phyloP scores from a whole-genome alignment of 2,797 vertebrate genomes.

The Chelon labrosus region DNA sequence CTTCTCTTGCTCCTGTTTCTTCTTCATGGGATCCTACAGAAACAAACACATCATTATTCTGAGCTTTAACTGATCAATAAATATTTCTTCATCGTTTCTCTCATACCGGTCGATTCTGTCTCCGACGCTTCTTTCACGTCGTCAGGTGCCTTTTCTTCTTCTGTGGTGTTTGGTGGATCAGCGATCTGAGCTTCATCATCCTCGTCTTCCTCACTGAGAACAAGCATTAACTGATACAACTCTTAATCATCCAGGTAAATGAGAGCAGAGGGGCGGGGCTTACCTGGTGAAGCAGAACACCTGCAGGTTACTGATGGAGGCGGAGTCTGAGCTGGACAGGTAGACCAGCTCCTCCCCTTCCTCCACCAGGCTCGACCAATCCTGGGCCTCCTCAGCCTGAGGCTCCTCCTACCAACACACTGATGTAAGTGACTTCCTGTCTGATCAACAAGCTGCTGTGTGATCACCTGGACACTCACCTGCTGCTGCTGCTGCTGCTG shows the following conservation, averaged over 20 bases:
- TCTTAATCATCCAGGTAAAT: not conserved
- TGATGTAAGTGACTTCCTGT: not conserved
- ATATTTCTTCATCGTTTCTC: not conserved
- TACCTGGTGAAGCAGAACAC: slow-evolving; percentile 91
- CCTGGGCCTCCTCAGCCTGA: slow-evolving; percentile 66
- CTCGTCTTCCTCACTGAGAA: slow-evolving; percentile 84
- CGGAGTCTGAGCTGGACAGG: slow-evolving; percentile 80
- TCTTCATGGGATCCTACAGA: slow-evolving; percentile 36
- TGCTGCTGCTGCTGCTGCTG: slow-evolving; percentile 87
- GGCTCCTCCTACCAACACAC: slow-evolving; percentile 53
- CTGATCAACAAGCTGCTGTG: not conserved
- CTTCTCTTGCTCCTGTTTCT: not conserved
- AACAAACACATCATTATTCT: not conserved
- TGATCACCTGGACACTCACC: slow-evolving; percentile 70
- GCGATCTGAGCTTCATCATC: slow-evolving; percentile 78
- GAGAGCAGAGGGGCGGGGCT: not conserved
- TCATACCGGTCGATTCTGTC: slow-evolving; percentile 49
- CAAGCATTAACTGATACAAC: no score
- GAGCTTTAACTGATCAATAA: no score
- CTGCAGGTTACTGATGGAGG: slow-evolving; percentile 89
- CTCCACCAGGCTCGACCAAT: slow-evolving; percentile 85
- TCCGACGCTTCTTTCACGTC: slow-evolving; percentile 20
- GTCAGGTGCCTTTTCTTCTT: slow-evolving; percentile 25
- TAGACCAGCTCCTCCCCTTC: slow-evolving; percentile 89
- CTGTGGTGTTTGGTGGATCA: slow-evolving; percentile 41